Base-by-base conservation (phyloP, 92 coral and sea anemone species). In the Palythoa caribaeorum region DNA sequence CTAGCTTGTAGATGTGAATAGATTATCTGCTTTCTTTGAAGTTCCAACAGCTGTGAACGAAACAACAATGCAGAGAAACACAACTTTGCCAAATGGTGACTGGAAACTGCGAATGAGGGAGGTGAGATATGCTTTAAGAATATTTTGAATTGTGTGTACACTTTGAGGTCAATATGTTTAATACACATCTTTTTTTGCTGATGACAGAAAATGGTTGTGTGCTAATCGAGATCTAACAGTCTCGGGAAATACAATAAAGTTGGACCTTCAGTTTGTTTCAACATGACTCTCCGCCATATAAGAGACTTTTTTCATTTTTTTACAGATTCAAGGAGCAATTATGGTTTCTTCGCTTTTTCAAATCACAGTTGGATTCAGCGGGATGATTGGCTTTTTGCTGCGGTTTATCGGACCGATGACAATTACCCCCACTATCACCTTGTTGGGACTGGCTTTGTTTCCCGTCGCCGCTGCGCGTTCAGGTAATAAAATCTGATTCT, bases 301-400 rank as follows among this genome's bases (percentile, higher is more conserved):
- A 44, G 6, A 5, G 19, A n/a, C 19, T 66, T n/a, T 66, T 66
- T 66, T 20, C 6, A n/a, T 20, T 66, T 7, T 20, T 13, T 66
- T 17, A 3, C 78, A 96, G 98, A 93, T 96, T 38, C 98, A 96
- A 76, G 98, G 98, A 52, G 98, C 98, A 51, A 92, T 96, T 71
- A 90, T 96, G 93, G 93, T 94, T 8, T 90, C 98, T 8, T 93
- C 98, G 1, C 50, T 96, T 52, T 86, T 96, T 81, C 94, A 96
- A 90, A 87, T 96, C 5, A 39, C 93, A 2, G 40, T 96, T 37
- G 98, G 98, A 48, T 93, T 96, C 87, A 89, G 96, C 12, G 98
- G 98, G 0, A 76, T 96, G 38, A 84, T 96, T 87, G 98, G 98
- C 0, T 55, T 94, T 38, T 87, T 96, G 38, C 79, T 96, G 79